A percentile compares a stretch with the other conserved stretches of the same genome.
These are phyloP conservation scores for Brachionus rubens DNA, from an alignment of 1,140 invertebrate species.

Conservation along the genomic window DNA sequence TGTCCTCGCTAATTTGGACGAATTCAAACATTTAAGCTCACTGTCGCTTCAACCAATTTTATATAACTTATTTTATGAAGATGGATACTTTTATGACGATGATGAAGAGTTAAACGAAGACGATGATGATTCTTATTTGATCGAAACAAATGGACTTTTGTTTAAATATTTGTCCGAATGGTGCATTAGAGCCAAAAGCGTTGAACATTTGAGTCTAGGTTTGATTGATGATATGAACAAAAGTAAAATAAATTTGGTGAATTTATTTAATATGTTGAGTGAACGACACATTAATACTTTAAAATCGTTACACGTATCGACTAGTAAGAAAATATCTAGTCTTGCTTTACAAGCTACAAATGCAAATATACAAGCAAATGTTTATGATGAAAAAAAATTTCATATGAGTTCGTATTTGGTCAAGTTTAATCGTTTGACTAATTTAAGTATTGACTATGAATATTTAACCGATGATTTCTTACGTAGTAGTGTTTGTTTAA, in stretches of 20 bases:
- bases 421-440: conserved; percentile 12
- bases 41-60: conserved; percentile 16
- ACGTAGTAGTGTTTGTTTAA: background rate
- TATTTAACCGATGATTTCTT: conserved; percentile 35
- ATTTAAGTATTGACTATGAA: conserved; percentile 39
- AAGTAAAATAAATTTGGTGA: background rate
- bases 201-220: conserved; percentile 22
- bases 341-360: background rate
- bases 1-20: background rate
- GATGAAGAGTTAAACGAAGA: background rate
- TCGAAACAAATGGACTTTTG: background rate
- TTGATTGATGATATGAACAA: conserved; percentile 11
- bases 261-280: background rate
- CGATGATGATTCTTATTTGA: conserved; percentile 15
- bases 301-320: background rate
- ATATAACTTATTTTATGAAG: conserved; percentile 15
- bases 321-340: conserved; percentile 25
- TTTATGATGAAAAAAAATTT: background rate
- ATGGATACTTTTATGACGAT: background rate
- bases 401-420: background rate
- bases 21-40: conserved; percentile 11
- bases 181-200: background rate
- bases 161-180: conserved; percentile 5
- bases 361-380: background rate
- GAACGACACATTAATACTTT: background rate